Percentiles rank a stretch among this genome's conserved stretches.
Conservation (phyloP, 2,113 vertebrate genomes). For the Eurystomus gularis region DNA sequence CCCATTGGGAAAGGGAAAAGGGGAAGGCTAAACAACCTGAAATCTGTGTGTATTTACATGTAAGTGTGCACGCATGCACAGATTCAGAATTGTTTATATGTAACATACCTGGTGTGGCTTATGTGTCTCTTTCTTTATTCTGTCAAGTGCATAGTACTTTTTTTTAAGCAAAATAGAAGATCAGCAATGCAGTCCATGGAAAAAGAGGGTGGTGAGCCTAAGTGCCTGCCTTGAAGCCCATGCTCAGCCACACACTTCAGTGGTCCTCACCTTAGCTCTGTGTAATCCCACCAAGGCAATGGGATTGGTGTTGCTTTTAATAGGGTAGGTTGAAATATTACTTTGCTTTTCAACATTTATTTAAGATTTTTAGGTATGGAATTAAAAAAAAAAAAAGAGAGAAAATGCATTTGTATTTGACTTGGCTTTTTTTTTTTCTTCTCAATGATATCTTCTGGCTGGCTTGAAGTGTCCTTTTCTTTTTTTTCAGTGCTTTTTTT, state of each 20-base stretch:
- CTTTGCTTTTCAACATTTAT: background rate
- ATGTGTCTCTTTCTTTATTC: background rate
- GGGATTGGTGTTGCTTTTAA: background rate
- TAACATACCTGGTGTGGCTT: background rate
- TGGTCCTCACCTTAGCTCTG: background rate
- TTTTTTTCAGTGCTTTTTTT: background rate
- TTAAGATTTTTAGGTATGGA: background rate
- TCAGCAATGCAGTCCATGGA: background rate
- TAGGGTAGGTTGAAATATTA: background rate
- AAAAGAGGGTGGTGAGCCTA: background rate
- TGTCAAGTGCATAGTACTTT: background rate
- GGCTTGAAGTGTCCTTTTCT: background rate
- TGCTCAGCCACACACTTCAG: background rate
- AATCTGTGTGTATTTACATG: background rate
- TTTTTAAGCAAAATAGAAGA: background rate
- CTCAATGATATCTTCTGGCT: background rate
- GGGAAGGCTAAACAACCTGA: background rate
- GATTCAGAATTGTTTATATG: background rate
- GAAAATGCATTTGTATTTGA: background rate
- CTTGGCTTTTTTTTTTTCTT: background rate
- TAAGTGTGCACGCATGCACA: accelerated
- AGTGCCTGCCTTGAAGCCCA: background rate
- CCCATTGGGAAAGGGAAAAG: background rate
- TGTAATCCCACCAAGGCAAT: background rate
- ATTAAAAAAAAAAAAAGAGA: background rate